Evolutionary conservation across 2,113 vertebrate genomes (phyloP).

Genomic region (Oncorhynchus gorbuscha): DNA sequence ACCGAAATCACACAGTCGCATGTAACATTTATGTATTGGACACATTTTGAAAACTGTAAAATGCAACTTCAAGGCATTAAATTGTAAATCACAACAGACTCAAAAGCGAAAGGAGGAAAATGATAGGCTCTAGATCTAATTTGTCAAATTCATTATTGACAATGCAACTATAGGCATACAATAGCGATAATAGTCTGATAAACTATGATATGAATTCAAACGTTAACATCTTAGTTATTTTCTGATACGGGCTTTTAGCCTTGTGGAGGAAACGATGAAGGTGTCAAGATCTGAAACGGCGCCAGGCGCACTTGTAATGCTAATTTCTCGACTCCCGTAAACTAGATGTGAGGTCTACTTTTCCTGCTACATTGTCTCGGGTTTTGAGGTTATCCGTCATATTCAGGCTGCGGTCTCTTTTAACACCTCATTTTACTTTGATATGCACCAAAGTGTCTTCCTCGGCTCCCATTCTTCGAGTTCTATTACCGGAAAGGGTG

Average conservation of each 20-base stretch:
- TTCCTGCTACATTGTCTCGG: slow-evolving; percentile 78
- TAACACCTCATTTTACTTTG: slow-evolving; percentile 86
- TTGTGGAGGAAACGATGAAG: slow-evolving; percentile 44
- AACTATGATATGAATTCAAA: not conserved
- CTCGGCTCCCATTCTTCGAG: slow-evolving; percentile 75
- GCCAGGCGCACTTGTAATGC: slow-evolving; percentile 77
- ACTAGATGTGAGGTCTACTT: slow-evolving; percentile 75
- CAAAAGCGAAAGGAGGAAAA: not conserved
- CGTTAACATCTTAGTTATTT: not conserved
- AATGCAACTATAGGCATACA: too few species aligned
- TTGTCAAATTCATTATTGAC: not conserved
- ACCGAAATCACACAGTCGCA: not conserved
- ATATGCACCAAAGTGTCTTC: slow-evolving; percentile 85
- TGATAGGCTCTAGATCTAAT: not conserved
- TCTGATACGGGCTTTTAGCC: not conserved
- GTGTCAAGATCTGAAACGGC: slow-evolving; percentile 58
- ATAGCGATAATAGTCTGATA: not conserved
- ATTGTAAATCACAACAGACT: not conserved
- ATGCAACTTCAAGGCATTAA: too few species aligned
- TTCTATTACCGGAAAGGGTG: slow-evolving; percentile 87
- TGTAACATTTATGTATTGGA: not conserved
- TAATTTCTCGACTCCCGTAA: slow-evolving; percentile 78
- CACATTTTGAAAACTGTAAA: too few species aligned
- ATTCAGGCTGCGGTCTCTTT: slow-evolving; percentile 80
- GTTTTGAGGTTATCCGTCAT: slow-evolving; percentile 82